These are phyloP conservation scores for Psittacus erithacus DNA, from an alignment of 2,113 vertebrate genomes.

Conservation along the genomic window DNA sequence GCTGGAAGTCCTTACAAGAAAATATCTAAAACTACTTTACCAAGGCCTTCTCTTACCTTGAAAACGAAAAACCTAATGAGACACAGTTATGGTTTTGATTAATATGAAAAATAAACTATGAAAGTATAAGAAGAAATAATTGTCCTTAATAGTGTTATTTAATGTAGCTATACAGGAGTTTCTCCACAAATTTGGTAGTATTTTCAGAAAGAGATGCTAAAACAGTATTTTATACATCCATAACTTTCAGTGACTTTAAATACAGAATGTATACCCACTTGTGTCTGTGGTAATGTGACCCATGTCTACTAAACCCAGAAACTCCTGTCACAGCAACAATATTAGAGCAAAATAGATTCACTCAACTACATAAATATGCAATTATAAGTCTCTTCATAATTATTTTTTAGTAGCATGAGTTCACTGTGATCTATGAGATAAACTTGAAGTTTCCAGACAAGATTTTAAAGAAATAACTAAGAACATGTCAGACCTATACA, in stretches of 20 bases:
- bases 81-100: neutral
- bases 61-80: neutral
- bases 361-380: neutral
- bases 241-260: neutral
- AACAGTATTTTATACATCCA: neutral
- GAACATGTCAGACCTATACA: neutral
- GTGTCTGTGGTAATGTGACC: fast-evolving
- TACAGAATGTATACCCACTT: neutral
- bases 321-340: neutral
- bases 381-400: fast-evolving
- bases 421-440: fast-evolving
- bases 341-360: neutral
- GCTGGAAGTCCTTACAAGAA: neutral
- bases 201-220: neutral
- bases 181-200: neutral
- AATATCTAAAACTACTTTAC: neutral
- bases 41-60: neutral
- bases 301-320: neutral
- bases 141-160: neutral
- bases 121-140: neutral
- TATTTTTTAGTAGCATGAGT: neutral
- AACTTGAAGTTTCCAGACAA: neutral
- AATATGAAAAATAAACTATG: neutral
- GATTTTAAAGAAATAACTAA: neutral
- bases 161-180: neutral